These are phyloP conservation scores for Drosophila algonquin DNA, from an alignment of 2,888 invertebrate genomes.

Conservation along the genomic window DNA sequence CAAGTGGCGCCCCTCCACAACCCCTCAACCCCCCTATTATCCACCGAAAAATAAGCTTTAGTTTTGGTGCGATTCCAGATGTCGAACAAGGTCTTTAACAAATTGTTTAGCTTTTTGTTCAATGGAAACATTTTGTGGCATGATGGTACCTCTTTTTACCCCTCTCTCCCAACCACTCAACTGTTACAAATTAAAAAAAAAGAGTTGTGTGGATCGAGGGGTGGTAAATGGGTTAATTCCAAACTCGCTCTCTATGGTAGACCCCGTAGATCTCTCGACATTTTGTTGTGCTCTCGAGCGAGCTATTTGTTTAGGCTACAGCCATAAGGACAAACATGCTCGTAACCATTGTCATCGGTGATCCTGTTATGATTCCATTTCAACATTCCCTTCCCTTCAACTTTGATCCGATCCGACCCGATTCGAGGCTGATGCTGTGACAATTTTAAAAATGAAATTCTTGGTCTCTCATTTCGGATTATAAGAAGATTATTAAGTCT, in stretches of 20 bases:
- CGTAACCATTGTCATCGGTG: slow-evolving; percentile 47
- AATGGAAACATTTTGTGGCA: slow-evolving; percentile 1
- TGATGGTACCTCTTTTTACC: background rate
- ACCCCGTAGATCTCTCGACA: slow-evolving; percentile 16
- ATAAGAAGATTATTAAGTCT: slow-evolving; percentile 38
- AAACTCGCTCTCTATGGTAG: background rate
- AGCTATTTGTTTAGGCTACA: slow-evolving; percentile 67
- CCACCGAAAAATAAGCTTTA: slow-evolving; percentile 14
- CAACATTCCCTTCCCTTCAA: slow-evolving; percentile 17
- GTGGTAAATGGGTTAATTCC: background rate
- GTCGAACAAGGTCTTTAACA: slow-evolving; percentile 20
- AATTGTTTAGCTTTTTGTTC: slow-evolving; percentile 28
- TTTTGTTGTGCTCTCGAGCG: slow-evolving; percentile 36
- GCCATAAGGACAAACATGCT: slow-evolving; percentile 35
- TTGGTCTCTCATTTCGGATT: slow-evolving; percentile 47
- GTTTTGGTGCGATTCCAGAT: slow-evolving; percentile 1
- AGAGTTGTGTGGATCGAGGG: background rate
- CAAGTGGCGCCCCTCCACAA: slow-evolving; percentile 6
- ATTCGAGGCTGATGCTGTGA: slow-evolving; percentile 13
- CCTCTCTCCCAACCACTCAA: background rate
- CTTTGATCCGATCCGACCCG: background rate
- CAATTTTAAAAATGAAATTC: slow-evolving; percentile 24
- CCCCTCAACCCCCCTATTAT: background rate
- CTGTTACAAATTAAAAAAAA: slow-evolving; percentile 18
- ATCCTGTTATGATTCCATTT: slow-evolving; percentile 72